Evolutionary conservation across 2,113 vertebrate genomes (phyloP).

Genomic region (Callipepla californica): DNA sequence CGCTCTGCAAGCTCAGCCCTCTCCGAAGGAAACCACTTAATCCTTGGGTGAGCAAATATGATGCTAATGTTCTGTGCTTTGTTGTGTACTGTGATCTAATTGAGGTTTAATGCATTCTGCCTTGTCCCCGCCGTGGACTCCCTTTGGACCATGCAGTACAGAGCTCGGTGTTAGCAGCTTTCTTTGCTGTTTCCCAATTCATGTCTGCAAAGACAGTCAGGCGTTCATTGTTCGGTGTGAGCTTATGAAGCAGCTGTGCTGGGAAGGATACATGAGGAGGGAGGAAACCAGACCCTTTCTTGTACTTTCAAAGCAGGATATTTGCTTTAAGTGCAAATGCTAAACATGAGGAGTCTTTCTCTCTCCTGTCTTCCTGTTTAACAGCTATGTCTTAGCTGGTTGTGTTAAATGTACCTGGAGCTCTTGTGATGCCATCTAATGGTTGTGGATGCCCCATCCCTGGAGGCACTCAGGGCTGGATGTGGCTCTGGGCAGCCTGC

Average conservation of each 20-base stretch:
- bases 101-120: constrained; percentile 81
- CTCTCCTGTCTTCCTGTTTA: neutral
- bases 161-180: constrained; percentile 9
- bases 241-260: neutral
- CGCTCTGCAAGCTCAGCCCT: neutral
- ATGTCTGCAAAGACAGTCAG: neutral
- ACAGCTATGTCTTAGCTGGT: neutral
- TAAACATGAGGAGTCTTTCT: neutral
- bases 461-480: too few species aligned
- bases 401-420: neutral
- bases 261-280: neutral
- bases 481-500: too few species aligned
- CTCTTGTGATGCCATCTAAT: neutral
- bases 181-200: neutral
- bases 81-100: constrained; percentile 80
- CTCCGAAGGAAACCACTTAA: constrained; percentile 38
- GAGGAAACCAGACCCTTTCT: neutral
- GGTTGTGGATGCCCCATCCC: too few species aligned
- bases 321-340: neutral
- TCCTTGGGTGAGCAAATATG: constrained; percentile 70
- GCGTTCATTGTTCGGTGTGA: neutral
- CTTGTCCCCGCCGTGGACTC: constrained; percentile 69
- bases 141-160: constrained; percentile 22
- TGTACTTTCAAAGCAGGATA: neutral
- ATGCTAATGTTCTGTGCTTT: constrained; percentile 11